Evolutionary conservation across 1,140 invertebrate species (phyloP).

Genomic region (Acromyrmex charruanus): DNA sequence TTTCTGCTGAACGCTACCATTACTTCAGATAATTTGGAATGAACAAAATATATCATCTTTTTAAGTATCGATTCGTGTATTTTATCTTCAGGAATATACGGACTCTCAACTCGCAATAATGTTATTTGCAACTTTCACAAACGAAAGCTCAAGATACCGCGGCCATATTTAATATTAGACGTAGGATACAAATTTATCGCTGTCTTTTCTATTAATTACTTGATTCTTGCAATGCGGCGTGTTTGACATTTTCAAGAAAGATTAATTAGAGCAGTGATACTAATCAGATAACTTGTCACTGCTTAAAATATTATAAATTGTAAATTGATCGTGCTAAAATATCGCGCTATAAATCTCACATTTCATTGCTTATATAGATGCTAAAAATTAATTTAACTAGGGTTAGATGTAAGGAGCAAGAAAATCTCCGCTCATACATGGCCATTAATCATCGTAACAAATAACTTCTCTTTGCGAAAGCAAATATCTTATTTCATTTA

Average conservation of each 20-base stretch:
- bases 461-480: constrained; percentile 30
- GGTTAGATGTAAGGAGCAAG: not conserved
- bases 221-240: not conserved
- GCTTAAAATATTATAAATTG: not conserved
- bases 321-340: not conserved
- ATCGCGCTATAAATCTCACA: not conserved
- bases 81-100: not conserved
- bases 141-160: not conserved
- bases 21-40: not conserved
- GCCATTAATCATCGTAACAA: constrained; percentile 33
- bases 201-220: not conserved
- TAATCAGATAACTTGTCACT: not conserved
- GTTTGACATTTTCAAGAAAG: not conserved
- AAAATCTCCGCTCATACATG: not conserved
- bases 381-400: constrained; percentile 27
- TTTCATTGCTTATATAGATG: not conserved
- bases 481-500: constrained; percentile 40
- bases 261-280: not conserved
- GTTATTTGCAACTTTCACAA: not conserved
- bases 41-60: not conserved
- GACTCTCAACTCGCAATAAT: not conserved
- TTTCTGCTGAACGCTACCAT: no score
- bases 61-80: not conserved
- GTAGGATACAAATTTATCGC: not conserved
- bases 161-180: not conserved